Evolutionary conservation across 2,113 vertebrate genomes (phyloP).

Genomic region (Pollimyrus isidori): DNA sequence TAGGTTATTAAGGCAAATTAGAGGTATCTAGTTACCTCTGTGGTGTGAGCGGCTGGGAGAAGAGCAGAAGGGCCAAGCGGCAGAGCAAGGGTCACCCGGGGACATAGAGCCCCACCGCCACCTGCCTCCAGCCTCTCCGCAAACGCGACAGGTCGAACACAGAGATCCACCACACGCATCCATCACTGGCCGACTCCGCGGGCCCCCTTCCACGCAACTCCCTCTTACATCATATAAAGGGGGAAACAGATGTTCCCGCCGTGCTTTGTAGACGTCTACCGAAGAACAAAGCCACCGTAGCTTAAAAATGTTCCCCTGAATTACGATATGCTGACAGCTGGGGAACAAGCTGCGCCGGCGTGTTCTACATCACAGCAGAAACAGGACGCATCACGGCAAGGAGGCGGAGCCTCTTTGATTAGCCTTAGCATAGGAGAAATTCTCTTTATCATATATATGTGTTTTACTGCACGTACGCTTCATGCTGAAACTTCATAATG

Average conservation of each 20-base stretch:
- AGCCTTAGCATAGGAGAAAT: not conserved
- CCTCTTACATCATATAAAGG: not conserved
- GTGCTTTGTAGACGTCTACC: not conserved
- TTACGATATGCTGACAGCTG: not conserved
- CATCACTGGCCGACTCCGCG: not conserved
- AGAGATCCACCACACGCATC: not conserved
- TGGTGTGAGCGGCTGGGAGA: constrained; percentile 64
- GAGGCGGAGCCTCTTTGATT: not conserved
- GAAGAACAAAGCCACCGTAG: not conserved
- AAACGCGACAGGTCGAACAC: not conserved
- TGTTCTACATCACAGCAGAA: not conserved
- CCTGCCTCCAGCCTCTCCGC: not conserved
- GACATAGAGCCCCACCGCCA: constrained; percentile 46
- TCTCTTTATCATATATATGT: not conserved
- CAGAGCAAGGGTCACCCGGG: constrained; percentile 65
- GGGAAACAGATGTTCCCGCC: not conserved
- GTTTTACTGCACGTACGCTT: not conserved
- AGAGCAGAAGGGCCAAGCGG: constrained; percentile 58
- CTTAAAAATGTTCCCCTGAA: not conserved
- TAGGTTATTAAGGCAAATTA: constrained; percentile 68
- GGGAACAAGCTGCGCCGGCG: not conserved
- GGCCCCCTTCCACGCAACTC: no score
- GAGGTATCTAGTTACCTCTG: constrained; percentile 67
- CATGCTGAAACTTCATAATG: not conserved
- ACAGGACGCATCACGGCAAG: not conserved